Percentiles rank a stretch among this genome's conserved stretches.
phyloP scores from a whole-genome alignment of 2,888 invertebrate genomes.

The Plebejus argus region DNA sequence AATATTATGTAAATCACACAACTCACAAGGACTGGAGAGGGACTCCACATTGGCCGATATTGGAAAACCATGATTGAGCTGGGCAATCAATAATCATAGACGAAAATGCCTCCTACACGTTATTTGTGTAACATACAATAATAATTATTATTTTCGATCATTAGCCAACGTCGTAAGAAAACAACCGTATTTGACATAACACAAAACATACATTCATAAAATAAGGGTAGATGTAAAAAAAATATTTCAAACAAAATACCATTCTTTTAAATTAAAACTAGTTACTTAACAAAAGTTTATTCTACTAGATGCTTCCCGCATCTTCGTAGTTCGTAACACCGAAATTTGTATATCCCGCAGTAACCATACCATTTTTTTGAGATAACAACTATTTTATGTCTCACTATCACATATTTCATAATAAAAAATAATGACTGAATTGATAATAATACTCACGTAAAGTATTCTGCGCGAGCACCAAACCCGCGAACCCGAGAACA shows the following conservation, averaged over 20 bases:
- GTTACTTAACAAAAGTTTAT: background rate
- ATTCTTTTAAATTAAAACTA: background rate
- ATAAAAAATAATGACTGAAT: too few species aligned
- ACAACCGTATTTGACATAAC: background rate
- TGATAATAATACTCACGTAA: conserved; percentile 2
- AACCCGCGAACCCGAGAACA: background rate
- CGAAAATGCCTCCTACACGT: too few species aligned
- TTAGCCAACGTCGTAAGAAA: background rate
- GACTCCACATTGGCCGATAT: too few species aligned
- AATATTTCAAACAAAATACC: background rate
- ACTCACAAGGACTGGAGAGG: too few species aligned
- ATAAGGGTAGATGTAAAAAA: background rate
- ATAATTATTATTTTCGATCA: background rate
- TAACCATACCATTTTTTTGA: too few species aligned
- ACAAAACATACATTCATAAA: background rate
- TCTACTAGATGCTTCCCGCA: background rate
- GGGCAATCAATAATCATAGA: too few species aligned
- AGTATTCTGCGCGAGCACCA: conserved; percentile 12
- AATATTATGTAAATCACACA: too few species aligned
- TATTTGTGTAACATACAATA: too few species aligned
- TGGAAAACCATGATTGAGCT: too few species aligned
- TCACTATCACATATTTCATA: too few species aligned
- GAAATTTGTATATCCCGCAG: too few species aligned
- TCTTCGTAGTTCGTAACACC: too few species aligned
- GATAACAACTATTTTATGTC: background rate